phyloP scores from a whole-genome alignment of 2,888 invertebrate species.

The Mythimna loreyi region DNA sequence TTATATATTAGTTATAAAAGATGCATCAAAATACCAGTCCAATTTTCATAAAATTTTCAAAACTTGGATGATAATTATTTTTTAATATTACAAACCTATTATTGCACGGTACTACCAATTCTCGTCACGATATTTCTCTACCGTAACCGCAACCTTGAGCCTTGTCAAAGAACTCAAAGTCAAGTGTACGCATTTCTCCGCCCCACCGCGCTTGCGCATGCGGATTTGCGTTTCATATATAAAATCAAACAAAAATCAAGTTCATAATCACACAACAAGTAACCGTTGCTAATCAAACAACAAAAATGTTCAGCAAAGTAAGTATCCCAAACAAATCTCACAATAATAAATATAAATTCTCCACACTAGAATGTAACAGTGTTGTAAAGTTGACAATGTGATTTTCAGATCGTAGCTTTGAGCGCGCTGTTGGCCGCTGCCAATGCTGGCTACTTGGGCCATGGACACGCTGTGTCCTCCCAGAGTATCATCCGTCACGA shows the following conservation, averaged over 20 bases:
- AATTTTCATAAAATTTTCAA: not conserved
- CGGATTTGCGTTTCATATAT: constrained; percentile 50
- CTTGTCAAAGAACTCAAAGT: constrained; percentile 40
- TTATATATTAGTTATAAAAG: too few species aligned
- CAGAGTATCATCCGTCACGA: constrained; percentile 82
- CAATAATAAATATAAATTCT: accelerated
- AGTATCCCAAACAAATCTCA: constrained; percentile 33
- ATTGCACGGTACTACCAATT: not conserved
- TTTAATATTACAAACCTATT: not conserved
- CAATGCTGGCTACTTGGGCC: constrained; percentile 75
- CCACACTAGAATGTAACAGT: not conserved
- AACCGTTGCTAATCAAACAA: constrained; percentile 70
- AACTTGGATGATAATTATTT: not conserved
- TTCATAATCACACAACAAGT: constrained; percentile 75
- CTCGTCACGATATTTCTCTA: not conserved
- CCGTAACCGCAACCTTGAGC: constrained; percentile 15
- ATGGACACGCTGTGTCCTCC: constrained; percentile 77
- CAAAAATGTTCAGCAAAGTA: constrained; percentile 83
- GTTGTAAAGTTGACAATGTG: not conserved
- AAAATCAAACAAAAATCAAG: constrained; percentile 67
- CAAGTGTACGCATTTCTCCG: constrained; percentile 52
- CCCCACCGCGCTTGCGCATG: constrained; percentile 59
- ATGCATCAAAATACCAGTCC: too few species aligned
- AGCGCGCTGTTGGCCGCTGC: constrained; percentile 83
- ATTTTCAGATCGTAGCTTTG: constrained; percentile 82